Evolutionary conservation across 2,797 vertebrate genomes (phyloP).

Genomic region (Bufotes viridis): DNA sequence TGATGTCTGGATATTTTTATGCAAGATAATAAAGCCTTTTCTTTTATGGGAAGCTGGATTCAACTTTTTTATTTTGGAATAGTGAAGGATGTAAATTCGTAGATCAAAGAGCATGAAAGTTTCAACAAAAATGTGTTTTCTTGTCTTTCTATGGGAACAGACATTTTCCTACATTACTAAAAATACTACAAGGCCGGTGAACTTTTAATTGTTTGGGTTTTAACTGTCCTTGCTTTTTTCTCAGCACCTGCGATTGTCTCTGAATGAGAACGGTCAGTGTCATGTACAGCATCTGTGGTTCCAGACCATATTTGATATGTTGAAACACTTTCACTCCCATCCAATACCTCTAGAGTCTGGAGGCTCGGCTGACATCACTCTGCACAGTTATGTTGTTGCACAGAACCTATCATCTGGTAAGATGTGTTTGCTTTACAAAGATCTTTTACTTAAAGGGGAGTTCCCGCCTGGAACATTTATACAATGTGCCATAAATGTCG

Average conservation of each 20-base stretch:
- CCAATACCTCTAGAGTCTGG: conserved; percentile 97
- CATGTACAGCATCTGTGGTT: conserved; percentile 99
- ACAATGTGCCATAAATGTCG: no score
- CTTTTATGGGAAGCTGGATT: no score
- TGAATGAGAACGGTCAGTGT: conserved; percentile 94
- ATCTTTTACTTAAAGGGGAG: not conserved
- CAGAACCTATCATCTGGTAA: conserved; percentile 80
- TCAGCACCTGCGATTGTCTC: conserved; percentile 93
- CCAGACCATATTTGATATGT: conserved; percentile 95
- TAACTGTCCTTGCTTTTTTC: conserved; percentile 52
- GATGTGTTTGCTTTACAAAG: conserved; percentile 42
- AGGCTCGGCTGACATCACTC: conserved; percentile 93
- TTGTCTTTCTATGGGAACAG: no score
- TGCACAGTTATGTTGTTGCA: conserved; percentile 90
- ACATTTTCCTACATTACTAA: not conserved
- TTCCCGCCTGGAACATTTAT: no score
- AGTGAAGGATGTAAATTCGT: no score
- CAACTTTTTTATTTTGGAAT: no score
- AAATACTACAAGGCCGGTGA: not conserved
- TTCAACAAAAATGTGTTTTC: no score
- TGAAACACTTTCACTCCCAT: conserved; percentile 94
- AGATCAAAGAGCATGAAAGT: no score
- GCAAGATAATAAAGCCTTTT: no score
- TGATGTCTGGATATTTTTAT: no score
- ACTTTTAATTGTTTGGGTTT: not conserved